Evolutionary conservation across 2,797 vertebrate genomes (phyloP).

Genomic region (Sebastes vulpes): DNA sequence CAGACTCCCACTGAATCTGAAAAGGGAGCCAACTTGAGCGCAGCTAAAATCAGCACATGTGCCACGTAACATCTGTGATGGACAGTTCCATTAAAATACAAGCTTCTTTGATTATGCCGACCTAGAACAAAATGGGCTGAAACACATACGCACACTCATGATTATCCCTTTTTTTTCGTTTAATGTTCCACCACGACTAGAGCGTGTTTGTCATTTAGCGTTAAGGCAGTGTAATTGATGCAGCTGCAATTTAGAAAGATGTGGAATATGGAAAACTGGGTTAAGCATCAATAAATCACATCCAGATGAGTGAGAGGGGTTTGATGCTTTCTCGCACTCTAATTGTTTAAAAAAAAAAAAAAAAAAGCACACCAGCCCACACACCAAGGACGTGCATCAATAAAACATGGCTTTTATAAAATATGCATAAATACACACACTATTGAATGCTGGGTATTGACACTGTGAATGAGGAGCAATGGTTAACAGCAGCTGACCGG

Average conservation of each 20-base stretch:
- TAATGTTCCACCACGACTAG: background rate
- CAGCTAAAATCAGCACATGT: slow-evolving; percentile 38
- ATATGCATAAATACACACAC: slow-evolving; percentile 78
- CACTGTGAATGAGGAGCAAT: slow-evolving; percentile 67
- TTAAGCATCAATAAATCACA: slow-evolving; percentile 79
- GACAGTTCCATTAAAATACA: slow-evolving; percentile 31
- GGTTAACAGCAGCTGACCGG: slow-evolving; percentile 73
- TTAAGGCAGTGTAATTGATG: slow-evolving; percentile 39
- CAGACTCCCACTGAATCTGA: slow-evolving; percentile 32
- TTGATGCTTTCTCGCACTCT: slow-evolving; percentile 58
- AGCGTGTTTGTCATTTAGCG: slow-evolving; percentile 45
- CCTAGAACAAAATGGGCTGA: slow-evolving; percentile 25
- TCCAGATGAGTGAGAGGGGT: slow-evolving; percentile 59
- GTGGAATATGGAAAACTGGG: slow-evolving; percentile 62
- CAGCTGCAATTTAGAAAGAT: slow-evolving; percentile 55
- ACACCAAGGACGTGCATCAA: slow-evolving; percentile 73
- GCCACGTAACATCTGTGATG: slow-evolving; percentile 27
- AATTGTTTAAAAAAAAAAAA: slow-evolving; percentile 57
- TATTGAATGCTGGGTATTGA: slow-evolving; percentile 71
- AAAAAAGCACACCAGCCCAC: slow-evolving; percentile 41
- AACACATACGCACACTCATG: slow-evolving; percentile 1
- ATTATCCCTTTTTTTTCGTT: slow-evolving; percentile 21
- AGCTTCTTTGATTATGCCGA: slow-evolving; percentile 26
- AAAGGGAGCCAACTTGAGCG: slow-evolving; percentile 6
- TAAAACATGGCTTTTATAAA: slow-evolving; percentile 82